phyloP scores from a whole-genome alignment of 2,113 vertebrate genomes.

The Bostrychus sinensis region DNA sequence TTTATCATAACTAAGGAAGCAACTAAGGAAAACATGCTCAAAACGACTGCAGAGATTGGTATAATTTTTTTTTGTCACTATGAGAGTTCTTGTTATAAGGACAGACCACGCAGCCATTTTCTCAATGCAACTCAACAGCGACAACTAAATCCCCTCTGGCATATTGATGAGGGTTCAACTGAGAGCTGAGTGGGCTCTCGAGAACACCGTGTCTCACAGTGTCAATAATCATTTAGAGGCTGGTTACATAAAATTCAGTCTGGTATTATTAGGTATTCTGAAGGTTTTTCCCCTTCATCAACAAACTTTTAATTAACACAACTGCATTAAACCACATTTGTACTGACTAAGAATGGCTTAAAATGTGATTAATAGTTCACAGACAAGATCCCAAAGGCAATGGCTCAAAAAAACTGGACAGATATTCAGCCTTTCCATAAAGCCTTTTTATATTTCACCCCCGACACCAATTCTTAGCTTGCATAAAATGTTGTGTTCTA shows the following conservation, averaged over 20 bases:
- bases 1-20: not conserved
- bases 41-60: not conserved
- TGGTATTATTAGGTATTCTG: slow-evolving; percentile 21
- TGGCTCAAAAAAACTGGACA: not conserved
- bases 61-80: slow-evolving; percentile 8
- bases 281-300: slow-evolving; percentile 15
- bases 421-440: not conserved
- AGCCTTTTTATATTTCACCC: not conserved
- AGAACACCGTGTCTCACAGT: slow-evolving; percentile 7
- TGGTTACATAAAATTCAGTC: slow-evolving; percentile 42
- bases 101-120: slow-evolving; percentile 25
- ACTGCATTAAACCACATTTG: not conserved
- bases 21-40: not conserved
- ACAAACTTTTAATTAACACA: slow-evolving; percentile 38
- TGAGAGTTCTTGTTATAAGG: not conserved
- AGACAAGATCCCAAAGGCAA: not conserved
- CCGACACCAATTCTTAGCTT: not conserved
- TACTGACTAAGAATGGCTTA: slow-evolving; percentile 8
- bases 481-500: not conserved
- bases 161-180: slow-evolving; percentile 14
- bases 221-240: slow-evolving; percentile 30
- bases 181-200: not conserved
- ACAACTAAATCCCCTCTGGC: slow-evolving; percentile 21
- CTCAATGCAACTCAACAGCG: slow-evolving; percentile 11
- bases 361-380: not conserved